Conservation (phyloP, 2,113 vertebrate genomes). For the Dipodomys spectabilis region DNA sequence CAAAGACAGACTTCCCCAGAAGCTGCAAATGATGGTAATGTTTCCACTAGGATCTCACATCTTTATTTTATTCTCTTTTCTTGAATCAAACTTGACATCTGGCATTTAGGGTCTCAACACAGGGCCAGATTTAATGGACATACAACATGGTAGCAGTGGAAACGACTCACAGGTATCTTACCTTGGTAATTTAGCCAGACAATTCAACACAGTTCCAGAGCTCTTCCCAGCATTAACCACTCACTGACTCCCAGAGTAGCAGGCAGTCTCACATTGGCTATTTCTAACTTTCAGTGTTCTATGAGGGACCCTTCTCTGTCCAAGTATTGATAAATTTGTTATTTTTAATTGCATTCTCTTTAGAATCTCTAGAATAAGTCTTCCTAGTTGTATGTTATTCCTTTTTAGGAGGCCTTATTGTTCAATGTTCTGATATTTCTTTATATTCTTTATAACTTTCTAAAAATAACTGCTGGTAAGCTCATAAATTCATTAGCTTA, state of each 20-base stretch:
- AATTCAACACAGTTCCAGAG: background rate
- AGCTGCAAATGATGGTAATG: background rate
- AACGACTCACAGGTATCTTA: background rate
- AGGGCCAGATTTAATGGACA: background rate
- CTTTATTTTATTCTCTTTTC: constrained; percentile 31
- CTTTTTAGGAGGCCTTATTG: constrained; percentile 74
- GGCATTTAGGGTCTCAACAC: background rate
- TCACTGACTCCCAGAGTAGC: too few relatives aligned
- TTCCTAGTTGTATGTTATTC: constrained; percentile 63
- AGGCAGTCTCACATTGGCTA: background rate
- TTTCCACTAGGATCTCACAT: background rate
- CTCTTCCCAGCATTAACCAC: background rate
- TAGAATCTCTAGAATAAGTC: constrained; percentile 48
- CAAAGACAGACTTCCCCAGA: background rate
- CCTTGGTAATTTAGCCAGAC: background rate
- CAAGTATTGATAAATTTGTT: background rate
- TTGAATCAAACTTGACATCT: constrained; percentile 11
- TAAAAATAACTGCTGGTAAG: constrained; percentile 85
- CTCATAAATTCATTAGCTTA: constrained; percentile 85
- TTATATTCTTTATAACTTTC: constrained; percentile 81
- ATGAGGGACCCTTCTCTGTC: background rate
- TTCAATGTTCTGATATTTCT: constrained; percentile 71
- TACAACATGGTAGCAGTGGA: background rate
- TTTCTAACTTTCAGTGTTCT: background rate
- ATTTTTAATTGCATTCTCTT: constrained; percentile 53